Base-by-base conservation (phyloP, 2,888 invertebrate genomes). In the Stenurella melanura region DNA sequence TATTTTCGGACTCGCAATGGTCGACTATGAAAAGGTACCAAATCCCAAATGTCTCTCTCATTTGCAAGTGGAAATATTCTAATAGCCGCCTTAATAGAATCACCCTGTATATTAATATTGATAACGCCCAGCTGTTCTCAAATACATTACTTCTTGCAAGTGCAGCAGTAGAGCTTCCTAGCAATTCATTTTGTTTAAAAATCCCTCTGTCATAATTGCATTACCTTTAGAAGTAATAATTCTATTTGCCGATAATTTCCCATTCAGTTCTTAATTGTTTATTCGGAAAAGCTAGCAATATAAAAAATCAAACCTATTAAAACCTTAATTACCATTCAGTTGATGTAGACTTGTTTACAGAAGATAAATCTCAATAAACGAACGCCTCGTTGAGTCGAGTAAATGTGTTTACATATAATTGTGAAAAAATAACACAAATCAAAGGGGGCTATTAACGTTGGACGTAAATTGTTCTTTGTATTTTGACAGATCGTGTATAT, bases 391-490 rank as follows among this genome's bases (percentile, higher is more conserved):
- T 70, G 42, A 60, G 42, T 34, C 34, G 38, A 19, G 42, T 18
- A 70, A 70, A 70, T 70, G 70, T 70, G 70, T 70, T 70, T 70
- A 70, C 70, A 70, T 70, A 70, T 70, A 58, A 70, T 70, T 70
- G 70, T 42, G 70, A 58, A 70, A 70, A 70, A 70, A 70, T 70
- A 70, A 70, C 70, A 70, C 70, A 70, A 70, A 70, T 70, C 70
- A 70, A 70, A 70, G 70, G 60, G 70, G 60, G 64, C 70, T 50
- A 70, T 70, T 70, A 70, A 58, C 38, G 70, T 60, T 42, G 19
- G 60, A 70, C 50, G 70, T 60, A 64, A 71, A 64, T 64, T 18
- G 57, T 56, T 63, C 63, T 54, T 63, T 72, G 72, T 63, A 30
- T 73, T 73, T 64, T 64, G 63, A 73, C 73, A 50, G 56, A 15